Evolutionary conservation across 2,113 vertebrate species (phyloP).

Genomic region (Sinocyclocheilus rhinocerous): DNA sequence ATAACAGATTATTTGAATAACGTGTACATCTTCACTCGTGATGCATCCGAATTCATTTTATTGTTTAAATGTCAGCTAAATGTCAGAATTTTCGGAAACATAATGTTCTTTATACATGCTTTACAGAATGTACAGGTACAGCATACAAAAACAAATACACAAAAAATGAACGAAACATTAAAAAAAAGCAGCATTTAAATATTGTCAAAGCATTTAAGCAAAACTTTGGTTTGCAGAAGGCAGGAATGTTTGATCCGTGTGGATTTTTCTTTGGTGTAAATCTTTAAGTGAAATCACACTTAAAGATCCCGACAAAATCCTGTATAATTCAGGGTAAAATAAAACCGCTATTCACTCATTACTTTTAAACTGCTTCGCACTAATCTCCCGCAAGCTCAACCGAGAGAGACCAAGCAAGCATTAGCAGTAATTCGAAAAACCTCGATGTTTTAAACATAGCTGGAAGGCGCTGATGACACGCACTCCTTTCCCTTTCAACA

Average conservation of each 20-base stretch:
- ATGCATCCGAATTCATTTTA: constrained; percentile 64
- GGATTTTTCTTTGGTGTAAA: constrained; percentile 23
- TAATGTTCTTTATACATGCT: constrained; percentile 74
- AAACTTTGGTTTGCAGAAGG: constrained; percentile 74
- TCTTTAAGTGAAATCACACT: neutral
- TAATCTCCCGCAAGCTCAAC: neutral
- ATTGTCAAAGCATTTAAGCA: constrained; percentile 67
- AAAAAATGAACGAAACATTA: constrained; percentile 53
- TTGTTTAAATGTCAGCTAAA: constrained; percentile 73
- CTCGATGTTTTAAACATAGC: neutral
- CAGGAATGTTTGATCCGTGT: constrained; percentile 7
- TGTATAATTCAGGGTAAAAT: neutral
- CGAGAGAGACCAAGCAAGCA: constrained; percentile 29
- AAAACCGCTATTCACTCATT: neutral
- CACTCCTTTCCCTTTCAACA: neutral
- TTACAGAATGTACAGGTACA: constrained; percentile 78
- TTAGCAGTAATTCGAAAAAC: neutral
- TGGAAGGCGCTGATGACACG: neutral
- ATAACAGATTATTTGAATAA: neutral
- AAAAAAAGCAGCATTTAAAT: constrained; percentile 71
- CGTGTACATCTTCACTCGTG: neutral
- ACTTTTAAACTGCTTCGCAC: neutral
- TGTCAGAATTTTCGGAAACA: constrained; percentile 64
- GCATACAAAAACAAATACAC: constrained; percentile 63
- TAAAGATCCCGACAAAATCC: neutral